Percentiles rank a stretch among this genome's conserved stretches.
Conservation (phyloP, 2,888 invertebrate genomes). For the Xiphydria camelus region DNA sequence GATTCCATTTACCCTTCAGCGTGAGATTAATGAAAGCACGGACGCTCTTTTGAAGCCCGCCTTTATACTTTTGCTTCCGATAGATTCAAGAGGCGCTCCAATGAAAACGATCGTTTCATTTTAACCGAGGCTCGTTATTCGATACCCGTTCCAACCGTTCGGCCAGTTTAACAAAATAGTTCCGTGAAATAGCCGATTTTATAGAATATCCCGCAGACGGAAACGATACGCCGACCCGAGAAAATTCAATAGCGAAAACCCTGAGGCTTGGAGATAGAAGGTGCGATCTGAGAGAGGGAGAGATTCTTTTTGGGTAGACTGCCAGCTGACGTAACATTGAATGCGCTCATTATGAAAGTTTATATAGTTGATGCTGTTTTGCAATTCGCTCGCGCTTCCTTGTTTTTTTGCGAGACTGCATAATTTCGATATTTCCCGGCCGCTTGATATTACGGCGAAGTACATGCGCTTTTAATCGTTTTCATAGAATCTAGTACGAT, state of each 20-base stretch:
- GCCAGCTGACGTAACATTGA: constrained; percentile 49
- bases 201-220: constrained; percentile 36
- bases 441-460: too few relatives aligned
- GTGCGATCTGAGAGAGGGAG: not conserved
- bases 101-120: not conserved
- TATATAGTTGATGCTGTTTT: constrained; percentile 48
- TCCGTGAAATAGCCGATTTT: constrained; percentile 31
- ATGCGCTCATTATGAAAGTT: constrained; percentile 51
- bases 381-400: constrained; percentile 35
- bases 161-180: constrained; percentile 27
- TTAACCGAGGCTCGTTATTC: constrained; percentile 15
- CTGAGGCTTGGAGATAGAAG: too few relatives aligned
- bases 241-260: too few relatives aligned
- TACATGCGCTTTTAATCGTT: too few relatives aligned
- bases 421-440: too few relatives aligned
- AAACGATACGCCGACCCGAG: constrained; percentile 33
- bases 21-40: constrained; percentile 7
- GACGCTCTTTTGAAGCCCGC: constrained; percentile 17
- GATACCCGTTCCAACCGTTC: constrained; percentile 26
- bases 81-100: constrained; percentile 29
- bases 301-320: constrained; percentile 37
- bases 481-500: too few relatives aligned
- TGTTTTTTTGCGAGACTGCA: too few relatives aligned
- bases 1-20: too few relatives aligned
- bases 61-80: constrained; percentile 28